phyloP scores from a whole-genome alignment of 2,113 vertebrate genomes.

The Pholis gunnellus region DNA sequence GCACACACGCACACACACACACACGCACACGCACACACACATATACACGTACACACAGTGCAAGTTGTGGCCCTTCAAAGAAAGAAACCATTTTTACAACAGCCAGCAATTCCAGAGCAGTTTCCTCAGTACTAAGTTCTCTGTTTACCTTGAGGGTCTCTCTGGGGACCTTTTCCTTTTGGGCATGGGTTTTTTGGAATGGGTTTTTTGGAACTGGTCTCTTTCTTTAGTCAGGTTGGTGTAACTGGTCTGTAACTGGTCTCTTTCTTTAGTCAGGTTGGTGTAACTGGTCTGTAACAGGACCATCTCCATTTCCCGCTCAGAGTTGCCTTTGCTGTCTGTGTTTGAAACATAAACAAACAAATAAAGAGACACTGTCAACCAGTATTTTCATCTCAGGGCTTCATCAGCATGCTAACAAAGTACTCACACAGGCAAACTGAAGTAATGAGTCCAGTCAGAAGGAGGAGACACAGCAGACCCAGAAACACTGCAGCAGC shows the following conservation, averaged over 20 bases:
- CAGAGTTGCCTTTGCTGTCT: conserved; percentile 10
- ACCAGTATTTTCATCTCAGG: not conserved
- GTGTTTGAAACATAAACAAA: conserved; percentile 5
- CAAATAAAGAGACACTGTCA: not conserved
- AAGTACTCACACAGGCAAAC: conserved; percentile 25
- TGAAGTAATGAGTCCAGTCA: conserved; percentile 7
- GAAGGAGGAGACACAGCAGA: conserved; percentile 47
- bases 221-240: not conserved
- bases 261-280: not conserved
- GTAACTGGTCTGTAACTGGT: conserved; percentile 13
- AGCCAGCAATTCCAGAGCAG: no score
- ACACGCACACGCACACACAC: no score
- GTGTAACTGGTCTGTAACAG: not conserved
- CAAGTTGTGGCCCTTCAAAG: no score
- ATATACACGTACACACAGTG: no score
- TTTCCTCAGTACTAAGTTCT: no score
- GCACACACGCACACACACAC: no score
- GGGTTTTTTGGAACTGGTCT: not conserved
- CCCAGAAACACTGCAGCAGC: not conserved
- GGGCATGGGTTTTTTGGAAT: not conserved
- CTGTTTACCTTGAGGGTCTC: not conserved
- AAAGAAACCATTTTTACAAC: no score
- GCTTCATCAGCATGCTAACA: not conserved
- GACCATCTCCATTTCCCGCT: not conserved
- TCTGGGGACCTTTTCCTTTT: not conserved